Evolutionary conservation across 2,113 vertebrate species (phyloP), one percentile per base, ranked within the genome.

Genomic region (Gallinago undulata): DNA sequence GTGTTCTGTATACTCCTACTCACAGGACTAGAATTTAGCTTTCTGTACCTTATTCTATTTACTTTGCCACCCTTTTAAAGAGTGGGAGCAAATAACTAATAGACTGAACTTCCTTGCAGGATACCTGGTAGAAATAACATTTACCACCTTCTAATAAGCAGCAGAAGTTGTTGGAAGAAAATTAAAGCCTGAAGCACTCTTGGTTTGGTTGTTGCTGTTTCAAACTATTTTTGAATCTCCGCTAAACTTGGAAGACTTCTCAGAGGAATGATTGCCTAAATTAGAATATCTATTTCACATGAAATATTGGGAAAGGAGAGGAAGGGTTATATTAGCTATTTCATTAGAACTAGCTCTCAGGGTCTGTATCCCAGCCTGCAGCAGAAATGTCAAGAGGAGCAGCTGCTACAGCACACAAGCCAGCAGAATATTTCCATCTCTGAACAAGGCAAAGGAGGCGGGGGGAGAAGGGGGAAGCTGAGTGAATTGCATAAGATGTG

Each of bases 371-470:
- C 76, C 86, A 90, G 92, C 76, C 96, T 90, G 76, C 90, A 96
- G 90, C 90, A 96, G 85, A 95, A 95, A 96, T 89, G 76, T 96
- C 93, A 92, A 92, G 95, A 96, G 88, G 27, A 97, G 80, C 88
- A 96, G 88, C 96, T 95, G 94, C 93, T 89, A 7, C 66, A 81
- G 64, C 76, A n/a, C 66, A 68, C 56, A 67, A 94, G 89, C 92
- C 87, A 96, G 76, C 67, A 88, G 92, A 93, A 59, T 63, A 89
- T 94, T 94, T 96, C 73, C 68, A 74, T 70, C 51, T 33, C 56
- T 67, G 88, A 88, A 83, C 43, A 83, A 92, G 76, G 79, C 63
- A 86, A 90, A 23, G 59, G 21, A 27, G n/a, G 9, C 47, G 79
- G 13, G 37, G 1, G 18, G 60, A 47, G 24, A 2, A 3, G 30